Evolutionary conservation across 2,113 vertebrate genomes (phyloP).

Genomic region (Leptobrachium leishanense): DNA sequence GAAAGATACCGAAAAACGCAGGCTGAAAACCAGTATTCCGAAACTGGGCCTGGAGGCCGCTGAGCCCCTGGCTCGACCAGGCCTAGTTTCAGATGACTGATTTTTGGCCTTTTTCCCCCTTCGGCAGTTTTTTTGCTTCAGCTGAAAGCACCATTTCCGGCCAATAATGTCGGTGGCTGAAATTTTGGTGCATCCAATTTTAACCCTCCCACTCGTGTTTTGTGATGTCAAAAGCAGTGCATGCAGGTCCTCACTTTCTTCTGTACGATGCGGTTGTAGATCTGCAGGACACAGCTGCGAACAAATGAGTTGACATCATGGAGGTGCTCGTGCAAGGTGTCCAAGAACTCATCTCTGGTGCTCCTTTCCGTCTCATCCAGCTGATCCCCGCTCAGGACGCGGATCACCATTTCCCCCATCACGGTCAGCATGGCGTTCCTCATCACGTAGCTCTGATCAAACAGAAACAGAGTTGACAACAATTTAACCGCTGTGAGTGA

Average conservation of each 20-base stretch:
- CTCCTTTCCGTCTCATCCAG: conserved; percentile 77
- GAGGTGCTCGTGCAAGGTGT: conserved; percentile 81
- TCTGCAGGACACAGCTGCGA: conserved; percentile 83
- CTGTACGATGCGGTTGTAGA: conserved; percentile 84
- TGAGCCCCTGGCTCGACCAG: no score
- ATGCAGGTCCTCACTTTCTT: conserved; percentile 70
- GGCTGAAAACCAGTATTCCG: no score
- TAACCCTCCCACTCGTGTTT: no score
- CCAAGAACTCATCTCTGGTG: conserved; percentile 86
- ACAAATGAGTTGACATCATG: conserved; percentile 84
- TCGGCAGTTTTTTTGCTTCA: no score
- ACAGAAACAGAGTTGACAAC: neutral
- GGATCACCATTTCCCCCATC: conserved; percentile 81
- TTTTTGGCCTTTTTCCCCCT: no score
- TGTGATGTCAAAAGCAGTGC: neutral
- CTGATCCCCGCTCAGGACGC: conserved; percentile 81
- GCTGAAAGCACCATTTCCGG: no score
- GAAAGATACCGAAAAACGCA: no score
- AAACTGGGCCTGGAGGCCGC: no score
- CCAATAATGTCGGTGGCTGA: no score
- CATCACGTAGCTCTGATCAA: conserved; percentile 78
- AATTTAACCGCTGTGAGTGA: no score
- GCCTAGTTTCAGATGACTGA: no score
- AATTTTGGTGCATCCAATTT: no score
- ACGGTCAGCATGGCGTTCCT: conserved; percentile 84